Base-by-base conservation (phyloP, 2,113 vertebrate genomes). In the Marcusenius ussheri region DNA sequence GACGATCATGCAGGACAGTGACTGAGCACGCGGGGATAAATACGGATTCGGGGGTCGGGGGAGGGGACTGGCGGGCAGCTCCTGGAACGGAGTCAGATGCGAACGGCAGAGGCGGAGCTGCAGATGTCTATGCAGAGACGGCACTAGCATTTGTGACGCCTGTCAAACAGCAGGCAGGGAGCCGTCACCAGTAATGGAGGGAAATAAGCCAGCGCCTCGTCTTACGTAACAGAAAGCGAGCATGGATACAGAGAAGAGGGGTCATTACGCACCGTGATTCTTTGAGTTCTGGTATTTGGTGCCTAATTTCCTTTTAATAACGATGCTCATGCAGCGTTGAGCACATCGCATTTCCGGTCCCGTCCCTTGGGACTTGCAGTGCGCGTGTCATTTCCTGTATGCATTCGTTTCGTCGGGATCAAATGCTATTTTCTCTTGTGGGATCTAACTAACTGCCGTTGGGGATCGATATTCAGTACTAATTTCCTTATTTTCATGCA, bases 301-400 rank as follows among this genome's bases (percentile, higher is more conserved):
- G 47, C 85, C 85, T 87, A 87, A 35, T 87, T 87, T 87, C 50
- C 50, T 87, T 53, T 53, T 53, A 87, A 53, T 53, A 35, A 31
- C 17, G 13, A 53, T 39, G 85, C 17, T 24, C 80, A 47, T 46
- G 19, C 80, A 46, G 42, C 8, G 42, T 9, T 83, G 80, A 47
- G 39, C 17, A 47, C 45, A 13, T 84, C 3, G 83, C 42, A 47
- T 47, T 84, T 47, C 74, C 31, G 21, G 45, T 4, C 45, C 19
- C 24, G 10, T 31, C 62, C 62, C 62, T 70, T 11, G n/a, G 62
- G 62, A 27, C 62, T 70, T 70, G 27, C 62, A 27, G n/a, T 31
- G 62, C 8, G 31, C 11, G 3, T 39, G 74, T 42, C 66, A 74
- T 74, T 74, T 31, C 31, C n/a, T 74, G 66, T 35, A 31, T 35